These are phyloP conservation scores for Toxonevra muliebris DNA, from an alignment of 2,888 invertebrate species.

Conservation along the genomic window DNA sequence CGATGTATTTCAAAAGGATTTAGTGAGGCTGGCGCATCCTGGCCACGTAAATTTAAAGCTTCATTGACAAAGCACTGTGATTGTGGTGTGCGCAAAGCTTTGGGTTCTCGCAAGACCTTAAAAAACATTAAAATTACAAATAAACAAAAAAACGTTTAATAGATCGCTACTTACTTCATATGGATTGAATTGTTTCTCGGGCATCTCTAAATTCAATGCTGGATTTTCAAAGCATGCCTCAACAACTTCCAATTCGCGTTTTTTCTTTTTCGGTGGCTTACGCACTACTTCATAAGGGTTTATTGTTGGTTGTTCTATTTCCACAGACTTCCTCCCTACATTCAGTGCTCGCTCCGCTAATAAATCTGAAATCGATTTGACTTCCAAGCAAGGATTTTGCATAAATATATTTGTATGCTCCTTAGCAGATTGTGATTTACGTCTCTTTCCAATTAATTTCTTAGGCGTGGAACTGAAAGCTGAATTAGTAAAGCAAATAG, in stretches of 20 bases:
- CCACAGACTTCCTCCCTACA: conserved; percentile 8
- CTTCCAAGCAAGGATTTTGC: conserved; percentile 52
- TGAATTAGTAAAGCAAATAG: conserved; percentile 57
- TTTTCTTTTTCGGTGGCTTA: conserved; percentile 63
- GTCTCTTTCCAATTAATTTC: conserved; percentile 51
- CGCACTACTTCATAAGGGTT: conserved; percentile 63
- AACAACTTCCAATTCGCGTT: conserved; percentile 49
- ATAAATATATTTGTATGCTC: conserved; percentile 41
- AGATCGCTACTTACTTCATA: conserved; percentile 55
- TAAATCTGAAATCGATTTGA: conserved; percentile 60
- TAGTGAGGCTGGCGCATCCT: conserved; percentile 51
- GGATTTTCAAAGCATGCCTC: conserved; percentile 62
- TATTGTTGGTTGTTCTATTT: conserved; percentile 16
- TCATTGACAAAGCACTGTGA: conserved; percentile 58
- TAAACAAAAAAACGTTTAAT: neutral
- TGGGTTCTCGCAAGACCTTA: conserved; percentile 49
- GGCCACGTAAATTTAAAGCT: conserved; percentile 58
- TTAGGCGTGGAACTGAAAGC: conserved; percentile 63
- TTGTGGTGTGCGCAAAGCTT: neutral
- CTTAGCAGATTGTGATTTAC: conserved; percentile 43
- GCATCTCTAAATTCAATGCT: conserved; percentile 61
- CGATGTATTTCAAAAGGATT: conserved; percentile 64
- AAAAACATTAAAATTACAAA: neutral
- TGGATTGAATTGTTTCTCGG: conserved; percentile 63
- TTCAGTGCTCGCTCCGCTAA: conserved; percentile 25